Evolutionary conservation across 1,140 invertebrate species (phyloP), one percentile per base, ranked within the genome.

Genomic region (Aporrectodea caliginosa): DNA sequence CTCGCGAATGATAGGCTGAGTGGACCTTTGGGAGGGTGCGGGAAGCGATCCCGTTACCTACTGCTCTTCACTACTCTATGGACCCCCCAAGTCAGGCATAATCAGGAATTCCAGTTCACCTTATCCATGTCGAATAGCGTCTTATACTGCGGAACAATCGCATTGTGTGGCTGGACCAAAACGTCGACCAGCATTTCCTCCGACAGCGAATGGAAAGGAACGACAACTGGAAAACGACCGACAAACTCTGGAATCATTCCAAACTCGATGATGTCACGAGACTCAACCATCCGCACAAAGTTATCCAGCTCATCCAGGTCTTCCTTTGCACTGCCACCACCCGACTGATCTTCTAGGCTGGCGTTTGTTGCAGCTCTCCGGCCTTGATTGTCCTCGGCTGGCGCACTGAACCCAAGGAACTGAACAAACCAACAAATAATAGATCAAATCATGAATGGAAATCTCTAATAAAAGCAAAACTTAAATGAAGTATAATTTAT

Each of bases 191-290:
- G 90, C 91, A 98, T 93, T 77, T 93, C 92, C 86, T 93, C 92
- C 86, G 93, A 93, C 43, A 99, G 90, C 80, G 94, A 96, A 88
- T 99, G 97, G 91, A 99, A 98, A 69, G 97, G 95, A 72, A 98
- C 97, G 58, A 99, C 89, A 33, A 99, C 93, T 0, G 98, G 98
- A 88, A 88, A 83, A 27, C 87, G 82, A n/a, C 88, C 88, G 73
- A 99, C 96, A 89, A 99, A 98, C 91, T 99, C 98, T 90, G 90
- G 90, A 77, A 90, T 90, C 86, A 90, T 94, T 83, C 84, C 81
- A 90, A 98, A 99, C 86, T 98, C 95, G 83, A 99, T 98, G 80
- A 99, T 91, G 91, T 99, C 98, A 86, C 95, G 90, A 0, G 97
- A 95, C 91, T 99, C 97, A 30, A 98, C 96, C 88, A 94, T 92